Percentiles rank a stretch among this genome's conserved stretches.
Conservation (phyloP, 2,113 vertebrate species). For the Hylia prasina region DNA sequence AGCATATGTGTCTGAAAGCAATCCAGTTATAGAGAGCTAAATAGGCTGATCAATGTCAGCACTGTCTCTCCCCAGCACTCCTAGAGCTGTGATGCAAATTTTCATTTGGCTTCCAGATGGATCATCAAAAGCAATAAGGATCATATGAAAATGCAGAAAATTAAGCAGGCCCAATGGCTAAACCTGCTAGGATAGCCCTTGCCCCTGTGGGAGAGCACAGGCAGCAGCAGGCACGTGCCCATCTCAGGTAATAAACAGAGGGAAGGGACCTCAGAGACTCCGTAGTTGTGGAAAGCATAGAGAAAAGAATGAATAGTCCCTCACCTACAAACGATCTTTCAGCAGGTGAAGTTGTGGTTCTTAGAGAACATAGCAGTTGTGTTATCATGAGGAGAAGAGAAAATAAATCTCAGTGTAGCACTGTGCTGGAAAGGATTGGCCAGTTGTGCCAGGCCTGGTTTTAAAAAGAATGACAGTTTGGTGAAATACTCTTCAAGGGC, state of each 20-base stretch:
- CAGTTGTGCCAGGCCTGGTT: not conserved
- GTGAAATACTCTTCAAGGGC: not conserved
- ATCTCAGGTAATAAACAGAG: not conserved
- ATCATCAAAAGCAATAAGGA: not conserved
- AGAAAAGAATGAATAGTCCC: not conserved
- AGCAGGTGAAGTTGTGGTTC: not conserved
- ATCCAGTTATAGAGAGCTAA: not conserved
- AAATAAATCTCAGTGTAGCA: not conserved
- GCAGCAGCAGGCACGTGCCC: not conserved
- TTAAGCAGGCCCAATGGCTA: not conserved
- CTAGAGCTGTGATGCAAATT: not conserved
- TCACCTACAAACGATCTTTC: not conserved
- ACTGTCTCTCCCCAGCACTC: not conserved
- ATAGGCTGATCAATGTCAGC: not conserved
- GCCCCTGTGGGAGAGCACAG: not conserved
- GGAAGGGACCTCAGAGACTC: not conserved
- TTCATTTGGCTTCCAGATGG: not conserved
- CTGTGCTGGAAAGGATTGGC: not conserved
- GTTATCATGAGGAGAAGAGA: not conserved
- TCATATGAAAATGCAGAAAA: not conserved
- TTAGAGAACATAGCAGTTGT: not conserved
- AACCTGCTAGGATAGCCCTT: not conserved
- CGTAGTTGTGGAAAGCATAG: not conserved
- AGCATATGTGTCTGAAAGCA: conserved; percentile 18
- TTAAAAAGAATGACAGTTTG: not conserved